Base-by-base conservation (phyloP, 2,113 vertebrate species). In the Circaetus cinerascens region DNA sequence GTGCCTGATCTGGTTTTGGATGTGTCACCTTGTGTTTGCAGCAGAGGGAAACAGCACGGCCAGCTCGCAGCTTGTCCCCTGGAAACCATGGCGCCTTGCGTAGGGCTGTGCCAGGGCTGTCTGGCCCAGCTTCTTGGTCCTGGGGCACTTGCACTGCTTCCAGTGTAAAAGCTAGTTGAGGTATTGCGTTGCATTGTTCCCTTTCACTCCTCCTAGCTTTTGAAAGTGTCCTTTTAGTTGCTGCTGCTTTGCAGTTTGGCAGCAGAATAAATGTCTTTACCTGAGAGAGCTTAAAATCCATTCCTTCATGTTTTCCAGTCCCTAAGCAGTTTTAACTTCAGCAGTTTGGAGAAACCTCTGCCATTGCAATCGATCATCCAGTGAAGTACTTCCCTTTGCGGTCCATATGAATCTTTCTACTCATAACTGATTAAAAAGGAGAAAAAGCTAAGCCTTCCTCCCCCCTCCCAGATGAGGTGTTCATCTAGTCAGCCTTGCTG, bases 1-100 rank as follows among this genome's bases (percentile, higher is more conserved):
- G 7, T 84, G 55, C 72, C 74, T 5, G 3, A 0, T 51, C 48
- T 0, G 0, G 4, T 46, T 81, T n/a, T 7, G 5, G 43, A 11
- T 36, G 29, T 17, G 14, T 5, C 43, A 30, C 10, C 43, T 34
- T 67, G 14, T 60, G 53, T 62, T 68, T 3, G 2, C 43, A 63
- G 62, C 80, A 59, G 45, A 62, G 72, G 36, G 8, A 36, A 62
- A 0, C 48, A 26, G 36, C 27, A 1, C 0, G 13, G 22, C 55
- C 34, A 45, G 16, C 63, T 94, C 3, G 0, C 19, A 21, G 40
- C 16, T 23, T 29, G 57, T 48, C 53, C 53, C 30, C 15, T 86
- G 88, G 81, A 34, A 83, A 36, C 27, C 59, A 6, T 4, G 1
- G 3, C 2, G 2, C 46, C 32, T 34, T 5, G 0, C 4, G 6